Conservation (phyloP, 64 coral and sea anemone genomes). For the Pocillopora verrucosa region DNA sequence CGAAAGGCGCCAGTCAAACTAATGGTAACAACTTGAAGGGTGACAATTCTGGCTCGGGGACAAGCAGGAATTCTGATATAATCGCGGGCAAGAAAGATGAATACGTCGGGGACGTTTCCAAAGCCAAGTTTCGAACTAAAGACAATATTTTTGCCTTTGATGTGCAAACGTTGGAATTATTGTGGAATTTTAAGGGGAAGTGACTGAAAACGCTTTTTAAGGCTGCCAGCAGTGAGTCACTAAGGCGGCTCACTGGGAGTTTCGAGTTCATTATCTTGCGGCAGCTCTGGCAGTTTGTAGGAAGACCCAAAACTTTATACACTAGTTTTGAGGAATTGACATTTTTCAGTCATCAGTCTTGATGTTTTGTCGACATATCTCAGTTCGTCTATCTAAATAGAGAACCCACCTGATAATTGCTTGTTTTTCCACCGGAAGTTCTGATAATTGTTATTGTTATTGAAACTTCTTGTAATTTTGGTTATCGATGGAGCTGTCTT, state of each 20-base stretch:
- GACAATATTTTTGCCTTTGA: slow-evolving; percentile 28
- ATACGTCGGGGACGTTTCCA: background rate
- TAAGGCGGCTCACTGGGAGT: background rate
- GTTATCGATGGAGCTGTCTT: no score
- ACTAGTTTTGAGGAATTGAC: no score
- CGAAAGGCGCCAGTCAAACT: background rate
- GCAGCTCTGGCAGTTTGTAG: background rate
- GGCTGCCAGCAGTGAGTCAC: background rate
- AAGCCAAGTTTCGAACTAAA: slow-evolving; percentile 19
- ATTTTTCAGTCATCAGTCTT: no score
- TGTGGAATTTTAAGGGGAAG: slow-evolving; percentile 45
- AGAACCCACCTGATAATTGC: no score
- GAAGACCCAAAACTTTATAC: no score
- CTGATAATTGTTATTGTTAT: no score
- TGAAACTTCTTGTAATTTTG: no score
- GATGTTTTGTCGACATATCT: no score
- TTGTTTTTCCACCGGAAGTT: no score
- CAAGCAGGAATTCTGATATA: background rate
- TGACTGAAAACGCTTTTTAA: background rate
- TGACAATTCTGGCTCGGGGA: background rate
- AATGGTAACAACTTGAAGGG: background rate
- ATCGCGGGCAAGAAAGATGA: background rate
- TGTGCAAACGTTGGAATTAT: slow-evolving; percentile 27
- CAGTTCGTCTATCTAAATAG: no score
- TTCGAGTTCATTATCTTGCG: background rate